These are phyloP conservation scores for Ciconia nigra DNA, from an alignment of 2,797 vertebrate genomes.

Conservation along the genomic window DNA sequence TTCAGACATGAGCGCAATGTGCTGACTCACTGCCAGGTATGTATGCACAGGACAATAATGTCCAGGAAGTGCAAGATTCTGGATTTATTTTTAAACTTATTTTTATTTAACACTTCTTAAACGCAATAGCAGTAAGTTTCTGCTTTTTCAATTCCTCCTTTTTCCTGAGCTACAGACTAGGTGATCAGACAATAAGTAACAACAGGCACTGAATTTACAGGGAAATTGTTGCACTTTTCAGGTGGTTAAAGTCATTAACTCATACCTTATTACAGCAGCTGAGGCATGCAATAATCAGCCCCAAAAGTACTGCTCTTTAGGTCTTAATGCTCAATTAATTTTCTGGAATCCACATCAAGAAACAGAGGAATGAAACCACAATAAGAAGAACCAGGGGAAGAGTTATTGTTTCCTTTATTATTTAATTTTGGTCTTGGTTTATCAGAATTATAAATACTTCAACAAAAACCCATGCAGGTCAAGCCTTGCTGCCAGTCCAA, in stretches of 20 bases:
- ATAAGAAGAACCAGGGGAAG: conserved; percentile 51
- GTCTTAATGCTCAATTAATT: conserved; percentile 70
- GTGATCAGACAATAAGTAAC: conserved; percentile 45
- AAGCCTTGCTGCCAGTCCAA: not conserved
- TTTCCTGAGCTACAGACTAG: not conserved
- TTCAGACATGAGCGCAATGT: not conserved
- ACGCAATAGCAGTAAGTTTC: not conserved
- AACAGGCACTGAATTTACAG: conserved; percentile 42
- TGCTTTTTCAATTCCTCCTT: not conserved
- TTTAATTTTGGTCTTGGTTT: conserved; percentile 42
- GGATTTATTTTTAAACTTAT: conserved; percentile 18
- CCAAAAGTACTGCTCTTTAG: conserved; percentile 50
- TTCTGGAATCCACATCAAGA: conserved; percentile 64
- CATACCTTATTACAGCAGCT: conserved; percentile 66
- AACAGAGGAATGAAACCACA: conserved; percentile 66
- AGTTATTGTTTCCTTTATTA: conserved; percentile 39
- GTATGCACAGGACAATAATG: not conserved
- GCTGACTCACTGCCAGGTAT: conserved; percentile 13
- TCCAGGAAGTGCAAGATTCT: conserved; percentile 1
- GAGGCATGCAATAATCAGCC: conserved; percentile 62
- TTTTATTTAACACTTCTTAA: conserved; percentile 4
- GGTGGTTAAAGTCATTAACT: conserved; percentile 69
- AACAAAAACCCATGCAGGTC: not conserved
- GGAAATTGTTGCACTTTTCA: conserved; percentile 63
- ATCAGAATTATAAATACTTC: conserved; percentile 53